Conservation (phyloP, 2,113 vertebrate species). For the Calyptommatus sinebrachiatus region DNA sequence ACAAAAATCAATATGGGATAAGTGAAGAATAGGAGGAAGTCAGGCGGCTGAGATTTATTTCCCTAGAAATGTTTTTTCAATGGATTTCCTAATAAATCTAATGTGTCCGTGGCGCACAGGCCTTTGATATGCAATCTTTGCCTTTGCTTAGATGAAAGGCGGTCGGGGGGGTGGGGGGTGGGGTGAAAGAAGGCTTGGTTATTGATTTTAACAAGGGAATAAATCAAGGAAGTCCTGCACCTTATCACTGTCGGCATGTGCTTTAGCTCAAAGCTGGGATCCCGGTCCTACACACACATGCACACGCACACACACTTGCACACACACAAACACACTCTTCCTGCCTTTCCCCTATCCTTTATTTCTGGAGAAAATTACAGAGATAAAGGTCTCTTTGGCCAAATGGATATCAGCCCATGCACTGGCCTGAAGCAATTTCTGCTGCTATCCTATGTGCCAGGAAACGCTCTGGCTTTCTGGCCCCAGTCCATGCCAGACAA, state of each 20-base stretch:
- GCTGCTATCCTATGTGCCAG: neutral
- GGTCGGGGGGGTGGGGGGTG: no score
- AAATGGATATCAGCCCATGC: neutral
- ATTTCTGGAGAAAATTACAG: conserved; percentile 7
- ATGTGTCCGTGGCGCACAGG: conserved; percentile 51
- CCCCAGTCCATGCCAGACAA: no score
- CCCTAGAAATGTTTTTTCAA: conserved; percentile 67
- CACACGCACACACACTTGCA: no score
- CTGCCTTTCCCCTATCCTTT: conserved; percentile 31
- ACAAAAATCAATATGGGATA: conserved; percentile 70
- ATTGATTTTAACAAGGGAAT: conserved; percentile 64
- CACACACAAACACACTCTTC: neutral
- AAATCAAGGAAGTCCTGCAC: conserved; percentile 53
- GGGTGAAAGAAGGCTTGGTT: conserved; percentile 59
- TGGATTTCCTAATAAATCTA: conserved; percentile 70
- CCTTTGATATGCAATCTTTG: conserved; percentile 55
- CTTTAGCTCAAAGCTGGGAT: conserved; percentile 44
- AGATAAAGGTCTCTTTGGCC: neutral
- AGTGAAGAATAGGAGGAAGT: conserved; percentile 67
- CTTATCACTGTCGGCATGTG: conserved; percentile 51
- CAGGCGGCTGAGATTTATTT: conserved; percentile 70
- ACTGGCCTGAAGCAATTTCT: neutral
- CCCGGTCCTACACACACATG: conserved; percentile 30
- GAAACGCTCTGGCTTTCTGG: neutral
- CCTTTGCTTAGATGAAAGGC: conserved; percentile 56